These are phyloP conservation scores for Lathamus discolor DNA, from an alignment of 2,113 vertebrate species.

Conservation along the genomic window DNA sequence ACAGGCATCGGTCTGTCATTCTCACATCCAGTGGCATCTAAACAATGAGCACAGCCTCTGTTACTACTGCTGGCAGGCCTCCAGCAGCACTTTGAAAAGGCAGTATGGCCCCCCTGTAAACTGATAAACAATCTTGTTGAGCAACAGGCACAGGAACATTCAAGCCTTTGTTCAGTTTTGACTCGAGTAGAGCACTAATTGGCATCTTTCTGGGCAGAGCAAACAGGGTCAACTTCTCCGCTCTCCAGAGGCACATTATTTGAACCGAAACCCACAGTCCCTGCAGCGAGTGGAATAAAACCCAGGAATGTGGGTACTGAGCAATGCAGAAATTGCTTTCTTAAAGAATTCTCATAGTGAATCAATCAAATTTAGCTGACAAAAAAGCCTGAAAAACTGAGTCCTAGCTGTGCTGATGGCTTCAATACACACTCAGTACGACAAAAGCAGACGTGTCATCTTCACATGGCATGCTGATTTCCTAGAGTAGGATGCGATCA, in stretches of 20 bases:
- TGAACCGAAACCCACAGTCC: background rate
- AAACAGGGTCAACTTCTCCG: background rate
- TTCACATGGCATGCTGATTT: background rate
- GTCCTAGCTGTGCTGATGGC: background rate
- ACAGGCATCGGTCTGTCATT: constrained; percentile 33
- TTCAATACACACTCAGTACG: background rate
- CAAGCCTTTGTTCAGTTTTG: constrained; percentile 45
- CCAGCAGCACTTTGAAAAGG: constrained; percentile 52
- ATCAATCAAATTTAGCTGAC: background rate
- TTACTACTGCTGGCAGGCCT: constrained; percentile 39
- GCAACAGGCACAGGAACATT: constrained; percentile 20
- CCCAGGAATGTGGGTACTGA: background rate
- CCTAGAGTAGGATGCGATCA: background rate
- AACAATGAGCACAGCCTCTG: constrained; percentile 3
- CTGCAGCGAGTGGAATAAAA: background rate
- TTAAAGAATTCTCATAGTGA: background rate
- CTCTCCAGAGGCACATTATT: constrained; percentile 1
- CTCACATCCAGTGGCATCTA: constrained; percentile 1
- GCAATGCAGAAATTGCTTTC: background rate
- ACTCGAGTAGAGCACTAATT: constrained; percentile 15
- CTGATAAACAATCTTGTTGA: constrained; percentile 52
- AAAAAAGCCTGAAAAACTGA: background rate
- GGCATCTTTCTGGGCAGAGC: constrained; percentile 10
- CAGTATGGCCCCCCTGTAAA: background rate
- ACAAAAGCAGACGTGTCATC: background rate